Conservation (phyloP, 2,888 invertebrate species). For the Glyphotaelius pellucidus region DNA sequence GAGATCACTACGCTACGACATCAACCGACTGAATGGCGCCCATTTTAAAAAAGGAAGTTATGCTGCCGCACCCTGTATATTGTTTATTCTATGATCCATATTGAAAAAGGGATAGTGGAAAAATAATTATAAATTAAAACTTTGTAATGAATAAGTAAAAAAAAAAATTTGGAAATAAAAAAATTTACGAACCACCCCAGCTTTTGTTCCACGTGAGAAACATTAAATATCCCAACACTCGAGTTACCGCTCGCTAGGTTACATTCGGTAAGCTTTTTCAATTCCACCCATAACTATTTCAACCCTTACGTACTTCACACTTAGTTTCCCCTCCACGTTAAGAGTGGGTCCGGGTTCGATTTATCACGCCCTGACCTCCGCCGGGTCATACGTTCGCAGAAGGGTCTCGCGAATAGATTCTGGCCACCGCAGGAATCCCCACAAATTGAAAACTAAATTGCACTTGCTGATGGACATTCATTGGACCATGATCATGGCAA, state of each 20-base stretch:
- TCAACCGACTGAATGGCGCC: no score
- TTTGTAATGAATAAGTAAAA: no score
- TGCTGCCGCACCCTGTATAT: no score
- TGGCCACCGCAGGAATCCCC: slow-evolving; percentile 17
- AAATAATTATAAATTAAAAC: no score
- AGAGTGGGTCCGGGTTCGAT: slow-evolving; percentile 3
- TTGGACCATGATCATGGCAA: slow-evolving; percentile 6
- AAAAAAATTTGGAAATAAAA: no score
- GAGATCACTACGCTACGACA: no score
- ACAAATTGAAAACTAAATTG: slow-evolving; percentile 47
- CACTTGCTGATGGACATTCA: slow-evolving; percentile 14
- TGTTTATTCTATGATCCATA: no score
- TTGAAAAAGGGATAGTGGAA: no score
- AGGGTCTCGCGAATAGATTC: slow-evolving; percentile 41
- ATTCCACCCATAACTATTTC: neutral
- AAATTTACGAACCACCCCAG: neutral
- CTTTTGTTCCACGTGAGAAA: neutral
- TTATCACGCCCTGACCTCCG: slow-evolving; percentile 23
- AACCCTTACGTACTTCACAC: neutral
- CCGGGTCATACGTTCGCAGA: slow-evolving; percentile 26
- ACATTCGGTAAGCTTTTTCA: slow-evolving; percentile 1
- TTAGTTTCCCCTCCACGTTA: neutral
- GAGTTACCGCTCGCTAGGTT: neutral
- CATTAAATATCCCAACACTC: neutral
- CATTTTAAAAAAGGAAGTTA: no score